These are phyloP conservation scores for Bos javanicus DNA, from an alignment of 2,113 vertebrate species.

Conservation along the genomic window DNA sequence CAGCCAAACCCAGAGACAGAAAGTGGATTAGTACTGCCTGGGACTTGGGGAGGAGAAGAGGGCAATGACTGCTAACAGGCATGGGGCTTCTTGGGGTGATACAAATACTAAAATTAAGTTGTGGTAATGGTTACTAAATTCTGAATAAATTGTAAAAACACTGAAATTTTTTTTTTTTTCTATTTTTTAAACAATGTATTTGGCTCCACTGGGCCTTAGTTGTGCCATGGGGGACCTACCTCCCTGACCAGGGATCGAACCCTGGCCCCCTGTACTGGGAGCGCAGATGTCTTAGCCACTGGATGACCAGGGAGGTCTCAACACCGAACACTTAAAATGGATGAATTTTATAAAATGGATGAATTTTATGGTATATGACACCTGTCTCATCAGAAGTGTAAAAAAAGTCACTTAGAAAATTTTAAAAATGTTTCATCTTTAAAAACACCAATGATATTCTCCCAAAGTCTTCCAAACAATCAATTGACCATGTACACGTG, in stretches of 20 bases:
- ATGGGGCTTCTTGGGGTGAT: neutral
- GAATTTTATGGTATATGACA: neutral
- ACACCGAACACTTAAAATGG: neutral
- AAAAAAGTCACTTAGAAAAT: neutral
- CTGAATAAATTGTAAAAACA: neutral
- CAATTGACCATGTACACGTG: rapidly evolving
- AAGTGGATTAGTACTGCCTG: neutral
- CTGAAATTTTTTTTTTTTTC: neutral
- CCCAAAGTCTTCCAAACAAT: neutral
- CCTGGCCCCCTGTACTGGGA: neutral
- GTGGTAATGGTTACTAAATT: neutral
- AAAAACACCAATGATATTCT: neutral
- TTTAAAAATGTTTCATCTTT: neutral
- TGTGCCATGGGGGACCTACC: neutral
- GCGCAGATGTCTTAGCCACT: neutral
- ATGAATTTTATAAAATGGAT: neutral
- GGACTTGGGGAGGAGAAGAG: neutral
- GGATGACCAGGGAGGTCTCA: neutral
- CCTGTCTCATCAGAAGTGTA: neutral
- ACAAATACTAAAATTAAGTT: neutral
- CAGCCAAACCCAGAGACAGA: neutral
- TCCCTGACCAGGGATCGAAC: neutral
- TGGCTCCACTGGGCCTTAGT: neutral
- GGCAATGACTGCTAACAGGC: neutral
- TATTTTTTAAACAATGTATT: neutral